Base-by-base conservation (phyloP, 2,113 vertebrate species). In the Grallaria varia region DNA sequence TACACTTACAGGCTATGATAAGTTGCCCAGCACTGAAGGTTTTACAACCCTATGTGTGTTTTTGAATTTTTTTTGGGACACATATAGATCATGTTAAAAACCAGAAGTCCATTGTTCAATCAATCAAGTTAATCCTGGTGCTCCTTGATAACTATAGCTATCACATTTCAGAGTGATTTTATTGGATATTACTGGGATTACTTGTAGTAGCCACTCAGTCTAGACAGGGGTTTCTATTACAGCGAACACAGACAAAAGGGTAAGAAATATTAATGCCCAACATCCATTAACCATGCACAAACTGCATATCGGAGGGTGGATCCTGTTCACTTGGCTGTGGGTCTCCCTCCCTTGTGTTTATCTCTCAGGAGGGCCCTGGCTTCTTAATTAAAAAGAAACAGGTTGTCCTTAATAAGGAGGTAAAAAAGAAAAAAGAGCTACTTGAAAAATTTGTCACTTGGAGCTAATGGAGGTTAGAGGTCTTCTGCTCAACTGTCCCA, bases 191-290 rank as follows among this genome's bases (percentile, higher is more conserved):
- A 98, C 98, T 96, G 97, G 99, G 99, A 99, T 99, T 99, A 99
- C 98, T 97, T 97, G 94, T 95, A 97, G 99, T 98, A 99, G 99
- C 98, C 99, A 96, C 98, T 97, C 98, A 98, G 99, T 99, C 99
- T 99, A 99, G 99, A 99, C 99, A 98, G 97, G 96, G 96, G 98
- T 98, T 99, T 99, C 98, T 97, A 98, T 99, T 99, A 98, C 98
- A 98, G 98, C 97, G 98, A 98, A 98, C 95, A 94, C 97, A 98
- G 98, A 98, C 98, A 99, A 99, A 98, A 97, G 97, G 96, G 97
- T 97, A 95, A 98, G 97, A 98, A 98, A 95, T 91, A 89, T 97
- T 96, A 97, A 97, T 90, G 95, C 97, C 95, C 77, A 76, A 73
- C 91, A 93, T 95, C 95, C 96, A 96, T 96, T 97, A 97, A 94